Base-by-base conservation (phyloP, 2,888 invertebrate species). In the Nasonovia ribisnigri region DNA sequence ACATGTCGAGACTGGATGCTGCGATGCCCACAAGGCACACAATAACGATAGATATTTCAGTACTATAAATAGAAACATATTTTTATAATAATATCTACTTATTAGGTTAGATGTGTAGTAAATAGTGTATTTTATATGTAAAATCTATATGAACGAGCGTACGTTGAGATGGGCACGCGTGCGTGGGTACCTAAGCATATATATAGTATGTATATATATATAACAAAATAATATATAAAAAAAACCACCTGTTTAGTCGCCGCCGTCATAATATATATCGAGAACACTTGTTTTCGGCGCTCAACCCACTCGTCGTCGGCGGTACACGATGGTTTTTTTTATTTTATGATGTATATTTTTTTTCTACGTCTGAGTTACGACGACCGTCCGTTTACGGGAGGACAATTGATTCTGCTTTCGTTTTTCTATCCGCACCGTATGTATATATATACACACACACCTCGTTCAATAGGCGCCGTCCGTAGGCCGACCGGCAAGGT, bases 321-420 rank as follows among this genome's bases (percentile, higher is more conserved):
- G 77, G 90, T 51, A 42, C 54, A 91, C 54, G 91, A 86, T 16
- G 87, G 67, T 92, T 87, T 36, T 87, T 51, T 84, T 42, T 77
- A 77, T 77, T 46, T 90, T 67, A 86, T 86, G 29, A 46, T 86
- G 29, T 84, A 77, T 20, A 77, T 48, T 51, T 77, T 77, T 84
- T 43, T 57, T 57, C 24, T 6, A 57, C 91, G 60, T 88, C 92
- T 87, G 88, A 88, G 67, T 91, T 86, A 91, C 46, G 86, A 67
- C 67, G 11, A 48, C 26, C 91, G 88, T 88, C 88, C 84, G 92
- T 89, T 93, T n/a, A 84, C 92, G 84, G 54, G 86, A 86, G 84
- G 84, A 93, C 93, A 93, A 90, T 93, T 90, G 93, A 93, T 93
- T 90, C 90, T 90, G 67, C 90, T 90, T 93, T 86, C 93, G 90